Base-by-base conservation (phyloP, 2,113 vertebrate species). In the Cochlearius cochlearius region DNA sequence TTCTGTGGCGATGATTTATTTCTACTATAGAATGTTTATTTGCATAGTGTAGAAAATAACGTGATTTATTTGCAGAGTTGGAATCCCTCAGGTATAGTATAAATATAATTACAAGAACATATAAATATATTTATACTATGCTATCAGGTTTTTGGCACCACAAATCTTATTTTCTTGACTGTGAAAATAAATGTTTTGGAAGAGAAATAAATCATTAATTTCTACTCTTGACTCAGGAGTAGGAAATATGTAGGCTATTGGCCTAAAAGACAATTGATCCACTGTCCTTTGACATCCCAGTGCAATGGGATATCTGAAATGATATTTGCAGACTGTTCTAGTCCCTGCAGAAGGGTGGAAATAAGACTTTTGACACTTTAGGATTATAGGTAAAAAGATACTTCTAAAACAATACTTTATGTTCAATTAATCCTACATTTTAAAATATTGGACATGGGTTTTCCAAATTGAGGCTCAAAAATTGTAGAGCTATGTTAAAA, bases 131-230 rank as follows among this genome's bases (percentile, higher is more conserved):
- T 97, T 97, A 92, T 92, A 47, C 63, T 55, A 59, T 4, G 41
- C 59, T 63, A n/a, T 73, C 9, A 39, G 92, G 72, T 69, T 90
- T 90, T 91, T 45, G n/a, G 58, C 56, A 86, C 10, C 55, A 90
- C 93, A 96, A 96, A 97, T 96, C 85, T 97, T 92, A 79, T 94
- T 98, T 97, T 39, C 93, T 67, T 96, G 68, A 49, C 82, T 96
- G 80, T 91, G 86, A 90, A 97, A 98, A 95, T 87, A 95, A 97
- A 88, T 89, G 78, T 85, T 97, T 92, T 94, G 79, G 52, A 96
- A 88, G 87, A 72, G 53, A 89, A 97, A 95, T 96, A 95, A 97
- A 96, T 97, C 50, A 92, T 95, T 97, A 92, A 96, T 96, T 97
- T 81, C 59, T 95, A 60, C 59, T 83, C 45, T 88, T 95, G 85